These are phyloP conservation scores for Drosophila sproati DNA, from an alignment of 1,140 invertebrate species.

Conservation along the genomic window DNA sequence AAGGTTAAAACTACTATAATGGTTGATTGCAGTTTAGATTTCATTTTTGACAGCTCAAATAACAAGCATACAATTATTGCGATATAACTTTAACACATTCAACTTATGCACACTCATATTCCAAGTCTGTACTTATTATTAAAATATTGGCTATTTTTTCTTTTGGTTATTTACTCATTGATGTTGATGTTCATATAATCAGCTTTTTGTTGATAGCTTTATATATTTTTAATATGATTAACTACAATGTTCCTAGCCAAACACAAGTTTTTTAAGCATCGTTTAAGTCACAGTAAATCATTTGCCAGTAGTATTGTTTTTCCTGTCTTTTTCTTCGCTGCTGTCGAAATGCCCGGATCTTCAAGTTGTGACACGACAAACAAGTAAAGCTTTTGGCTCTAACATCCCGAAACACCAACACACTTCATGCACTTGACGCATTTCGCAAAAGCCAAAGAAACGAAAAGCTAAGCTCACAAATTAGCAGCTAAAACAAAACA, in stretches of 20 bases:
- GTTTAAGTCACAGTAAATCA: not conserved
- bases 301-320: not conserved
- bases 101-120: not conserved
- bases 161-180: not conserved
- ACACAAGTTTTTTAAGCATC: not conserved
- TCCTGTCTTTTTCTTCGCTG: not conserved
- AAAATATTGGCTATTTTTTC: no score
- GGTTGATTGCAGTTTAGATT: no score
- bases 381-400: slow-evolving; percentile 15
- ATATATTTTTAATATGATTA: not conserved
- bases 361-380: slow-evolving; percentile 29
- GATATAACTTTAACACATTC: not conserved
- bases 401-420: not conserved
- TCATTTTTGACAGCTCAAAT: not conserved
- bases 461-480: slow-evolving; percentile 49
- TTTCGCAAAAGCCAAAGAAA: slow-evolving; percentile 30
- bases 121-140: no score
- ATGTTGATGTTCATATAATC: not conserved
- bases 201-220: not conserved
- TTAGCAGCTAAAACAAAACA: slow-evolving; percentile 34
- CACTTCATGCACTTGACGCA: slow-evolving; percentile 38
- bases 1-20: no score
- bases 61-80: not conserved
- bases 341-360: slow-evolving; percentile 36
- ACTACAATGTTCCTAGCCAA: not conserved